phyloP scores from a whole-genome alignment of 2,888 invertebrate species.

The Thelaira solivaga region DNA sequence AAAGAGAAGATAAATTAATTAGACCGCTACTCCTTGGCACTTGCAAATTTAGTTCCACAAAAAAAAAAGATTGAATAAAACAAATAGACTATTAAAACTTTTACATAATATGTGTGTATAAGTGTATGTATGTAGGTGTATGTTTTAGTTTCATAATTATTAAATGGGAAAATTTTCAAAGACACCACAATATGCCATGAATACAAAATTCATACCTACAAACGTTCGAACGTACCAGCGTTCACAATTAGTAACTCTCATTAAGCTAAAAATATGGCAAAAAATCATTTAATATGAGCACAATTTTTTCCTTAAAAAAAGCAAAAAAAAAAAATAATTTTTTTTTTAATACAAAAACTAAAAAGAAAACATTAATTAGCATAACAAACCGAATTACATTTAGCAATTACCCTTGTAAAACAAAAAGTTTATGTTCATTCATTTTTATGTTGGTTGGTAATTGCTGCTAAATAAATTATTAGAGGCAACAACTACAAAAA shows the following conservation, averaged over 20 bases:
- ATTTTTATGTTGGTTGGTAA: conserved; percentile 36
- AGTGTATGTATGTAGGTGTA: no score
- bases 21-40: not conserved
- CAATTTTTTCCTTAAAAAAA: not conserved
- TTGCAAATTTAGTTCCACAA: not conserved
- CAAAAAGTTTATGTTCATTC: conserved; percentile 36
- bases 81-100: not conserved
- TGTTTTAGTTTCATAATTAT: conserved; percentile 6
- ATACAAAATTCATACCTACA: no score
- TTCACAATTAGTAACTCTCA: conserved; percentile 25
- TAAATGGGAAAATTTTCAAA: conserved; percentile 2
- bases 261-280: conserved; percentile 25
- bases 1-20: not conserved
- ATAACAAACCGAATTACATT: conserved; percentile 43
- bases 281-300: conserved; percentile 19
- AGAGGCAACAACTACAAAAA: conserved; percentile 5
- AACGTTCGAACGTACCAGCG: not conserved
- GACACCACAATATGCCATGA: no score
- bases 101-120: no score
- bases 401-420: conserved; percentile 44
- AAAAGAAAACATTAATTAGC: conserved; percentile 43
- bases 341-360: not conserved
- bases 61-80: no score
- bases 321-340: not conserved
- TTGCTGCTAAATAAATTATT: conserved; percentile 50